A percentile compares a stretch with the other conserved stretches of the same genome.
These are phyloP conservation scores for Halocynthia roretzi DNA, from an alignment of 23 tunicate genomes.

Conservation along the genomic window DNA sequence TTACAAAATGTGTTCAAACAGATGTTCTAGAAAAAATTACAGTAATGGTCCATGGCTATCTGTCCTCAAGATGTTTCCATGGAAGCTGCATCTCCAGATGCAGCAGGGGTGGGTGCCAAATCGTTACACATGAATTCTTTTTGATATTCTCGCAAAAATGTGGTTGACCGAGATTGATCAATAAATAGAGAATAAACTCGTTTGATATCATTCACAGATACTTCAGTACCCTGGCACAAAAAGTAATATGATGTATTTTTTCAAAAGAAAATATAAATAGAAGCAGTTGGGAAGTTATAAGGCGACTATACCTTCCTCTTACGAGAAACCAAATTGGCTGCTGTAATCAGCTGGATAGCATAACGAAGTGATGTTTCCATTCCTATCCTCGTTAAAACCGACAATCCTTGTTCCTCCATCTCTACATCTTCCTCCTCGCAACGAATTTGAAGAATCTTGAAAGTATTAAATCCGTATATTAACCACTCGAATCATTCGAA, in stretches of 20 bases:
- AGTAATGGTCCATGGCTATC: too few species aligned
- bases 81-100: slow-evolving; percentile 57
- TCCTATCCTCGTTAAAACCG: slow-evolving; percentile 80
- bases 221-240: slow-evolving; percentile 69
- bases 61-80: slow-evolving; percentile 43
- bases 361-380: slow-evolving; percentile 93
- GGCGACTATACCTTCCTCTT: slow-evolving; percentile 47
- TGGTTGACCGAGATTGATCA: slow-evolving; percentile 93
- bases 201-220: slow-evolving; percentile 79
- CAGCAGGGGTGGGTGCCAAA: slow-evolving; percentile 13
- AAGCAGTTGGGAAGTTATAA: neutral
- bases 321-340: slow-evolving; percentile 64
- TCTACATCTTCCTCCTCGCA: slow-evolving; percentile 97
- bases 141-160: slow-evolving; percentile 89
- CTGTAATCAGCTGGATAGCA: slow-evolving; percentile 97
- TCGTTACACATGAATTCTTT: slow-evolving; percentile 85
- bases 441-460: slow-evolving; percentile 64
- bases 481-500: too few species aligned
- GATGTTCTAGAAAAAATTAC: too few species aligned
- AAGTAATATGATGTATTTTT: too few species aligned
- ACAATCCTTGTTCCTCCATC: slow-evolving; percentile 87
- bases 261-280: too few species aligned
- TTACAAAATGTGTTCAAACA: too few species aligned
- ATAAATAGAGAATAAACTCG: slow-evolving; percentile 83
- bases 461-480: neutral